These are phyloP conservation scores for Rhagoletis pomonella DNA, from an alignment of 1,140 invertebrate genomes.

Conservation along the genomic window DNA sequence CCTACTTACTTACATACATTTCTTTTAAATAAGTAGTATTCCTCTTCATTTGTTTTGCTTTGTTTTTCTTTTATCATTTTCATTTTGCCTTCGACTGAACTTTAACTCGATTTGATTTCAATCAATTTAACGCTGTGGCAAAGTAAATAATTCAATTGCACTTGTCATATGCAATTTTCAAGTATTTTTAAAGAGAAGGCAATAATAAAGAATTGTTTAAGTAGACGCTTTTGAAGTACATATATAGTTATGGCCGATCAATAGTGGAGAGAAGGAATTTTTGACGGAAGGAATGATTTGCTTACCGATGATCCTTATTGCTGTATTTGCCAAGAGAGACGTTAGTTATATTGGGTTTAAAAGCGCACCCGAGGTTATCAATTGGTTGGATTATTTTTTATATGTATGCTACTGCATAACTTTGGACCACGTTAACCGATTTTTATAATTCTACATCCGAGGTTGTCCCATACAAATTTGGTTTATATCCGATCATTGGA, in stretches of 20 bases:
- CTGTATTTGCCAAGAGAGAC: no score
- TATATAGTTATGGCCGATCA: neutral
- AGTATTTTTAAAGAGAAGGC: neutral
- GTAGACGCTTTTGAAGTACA: neutral
- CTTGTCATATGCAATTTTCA: constrained; percentile 48
- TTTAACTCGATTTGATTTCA: constrained; percentile 54
- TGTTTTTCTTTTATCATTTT: constrained; percentile 5
- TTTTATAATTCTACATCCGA: no score
- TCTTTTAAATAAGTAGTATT: constrained; percentile 36
- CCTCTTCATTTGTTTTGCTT: constrained; percentile 37
- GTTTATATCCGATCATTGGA: no score
- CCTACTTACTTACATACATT: neutral
- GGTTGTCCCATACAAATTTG: no score
- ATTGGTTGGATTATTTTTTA: no score
- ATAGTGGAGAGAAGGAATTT: neutral
- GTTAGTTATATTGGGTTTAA: no score
- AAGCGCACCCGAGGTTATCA: no score
- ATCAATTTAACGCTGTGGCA: constrained; percentile 52
- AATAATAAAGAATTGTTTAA: constrained; percentile 23
- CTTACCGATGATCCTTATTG: no score
- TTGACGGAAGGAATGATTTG: no score
- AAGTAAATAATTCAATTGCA: constrained; percentile 58
- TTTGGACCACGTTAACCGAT: no score
- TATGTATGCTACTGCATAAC: no score
- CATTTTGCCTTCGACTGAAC: constrained; percentile 52